Evolutionary conservation across 2,113 vertebrate species (phyloP).

Genomic region (human (Homo sapiens)): DNA sequence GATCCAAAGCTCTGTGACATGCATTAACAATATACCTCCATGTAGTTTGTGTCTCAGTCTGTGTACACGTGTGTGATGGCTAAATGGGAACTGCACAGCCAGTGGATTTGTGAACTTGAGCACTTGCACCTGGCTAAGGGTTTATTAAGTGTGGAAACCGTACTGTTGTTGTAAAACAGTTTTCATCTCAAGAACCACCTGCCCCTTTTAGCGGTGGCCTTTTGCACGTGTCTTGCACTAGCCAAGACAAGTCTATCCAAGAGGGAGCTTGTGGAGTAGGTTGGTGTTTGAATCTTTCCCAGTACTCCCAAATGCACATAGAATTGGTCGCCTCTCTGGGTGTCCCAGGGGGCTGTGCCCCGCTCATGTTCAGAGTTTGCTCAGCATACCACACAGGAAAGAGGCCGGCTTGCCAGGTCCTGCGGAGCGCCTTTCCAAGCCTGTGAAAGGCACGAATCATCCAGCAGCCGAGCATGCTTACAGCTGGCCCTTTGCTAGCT

Average conservation of each 20-base stretch:
- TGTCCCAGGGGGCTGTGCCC: constrained; percentile 80
- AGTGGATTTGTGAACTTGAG: not conserved
- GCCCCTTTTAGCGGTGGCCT: constrained; percentile 22
- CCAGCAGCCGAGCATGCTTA: constrained; percentile 95
- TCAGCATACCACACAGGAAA: constrained; percentile 88
- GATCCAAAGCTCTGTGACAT: not conserved
- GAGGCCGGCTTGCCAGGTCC: constrained; percentile 90
- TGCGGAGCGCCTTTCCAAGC: constrained; percentile 92
- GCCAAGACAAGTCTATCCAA: not conserved
- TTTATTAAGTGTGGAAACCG: not conserved
- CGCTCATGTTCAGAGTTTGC: constrained; percentile 86
- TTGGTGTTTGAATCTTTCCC: constrained; percentile 65
- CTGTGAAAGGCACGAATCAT: constrained; percentile 97
- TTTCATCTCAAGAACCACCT: constrained; percentile 76
- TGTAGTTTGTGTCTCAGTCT: not conserved
- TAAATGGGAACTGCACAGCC: not conserved
- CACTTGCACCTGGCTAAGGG: not conserved
- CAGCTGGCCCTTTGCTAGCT: constrained; percentile 96
- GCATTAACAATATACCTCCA: not conserved
- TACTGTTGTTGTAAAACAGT: constrained; percentile 22
- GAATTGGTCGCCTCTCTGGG: constrained; percentile 80
- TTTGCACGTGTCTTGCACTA: not conserved
- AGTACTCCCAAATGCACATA: constrained; percentile 77
- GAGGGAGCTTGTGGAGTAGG: constrained; percentile 27
- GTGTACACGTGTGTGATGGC: not conserved